Base-by-base conservation (phyloP, 2,888 invertebrate genomes). In the Pandemis cinnamomeana region DNA sequence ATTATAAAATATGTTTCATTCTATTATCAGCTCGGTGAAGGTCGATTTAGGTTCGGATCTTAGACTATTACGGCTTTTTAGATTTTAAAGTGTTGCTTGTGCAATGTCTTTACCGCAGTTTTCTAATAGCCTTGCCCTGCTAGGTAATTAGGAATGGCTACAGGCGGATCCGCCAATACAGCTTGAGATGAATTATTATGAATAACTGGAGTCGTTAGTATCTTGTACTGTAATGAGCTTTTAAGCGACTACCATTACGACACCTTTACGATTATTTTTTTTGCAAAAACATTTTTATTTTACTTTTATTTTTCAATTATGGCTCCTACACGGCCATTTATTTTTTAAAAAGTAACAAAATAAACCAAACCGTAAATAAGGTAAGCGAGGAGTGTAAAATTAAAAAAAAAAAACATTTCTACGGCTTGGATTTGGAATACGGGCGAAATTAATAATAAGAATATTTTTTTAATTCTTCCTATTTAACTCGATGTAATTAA, bases 181-280 rank as follows among this genome's bases (percentile, higher is more conserved):
- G 15, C 66, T 70, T 11, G 55, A 74, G 70, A 81, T 80, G 80
- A 83, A 83, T 83, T 82, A 81, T 82, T 82, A 85, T 84, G 80
- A 85, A 85, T 85, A 83, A 80, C 81, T 80, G 80, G 79, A 78
- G 82, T 85, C 79, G 78, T 78, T 78, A 72, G 75, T 77, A 75
- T 75, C 79, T 78, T 64, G 73, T 67, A 75, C 53, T 74, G 80
- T 87, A 86, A 87, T 86, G 74, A 67, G 67, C 61, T 67, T 74
- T 74, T 74, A 71, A 74, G 53, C 62, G 70, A 67, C 67, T 53
- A 7, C 61, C 67, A 74, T 74, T 74, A 73, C 69, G 60, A 70
- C 73, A 73, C 73, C 73, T 53, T 73, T 70, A 53, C 67, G 71
- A 27, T 61, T 55, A n/a, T n/a, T 51, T 20, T 20, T 20, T 20